Evolutionary conservation across 2,888 invertebrate species (phyloP).

Genomic region (Stramonita haemastoma): DNA sequence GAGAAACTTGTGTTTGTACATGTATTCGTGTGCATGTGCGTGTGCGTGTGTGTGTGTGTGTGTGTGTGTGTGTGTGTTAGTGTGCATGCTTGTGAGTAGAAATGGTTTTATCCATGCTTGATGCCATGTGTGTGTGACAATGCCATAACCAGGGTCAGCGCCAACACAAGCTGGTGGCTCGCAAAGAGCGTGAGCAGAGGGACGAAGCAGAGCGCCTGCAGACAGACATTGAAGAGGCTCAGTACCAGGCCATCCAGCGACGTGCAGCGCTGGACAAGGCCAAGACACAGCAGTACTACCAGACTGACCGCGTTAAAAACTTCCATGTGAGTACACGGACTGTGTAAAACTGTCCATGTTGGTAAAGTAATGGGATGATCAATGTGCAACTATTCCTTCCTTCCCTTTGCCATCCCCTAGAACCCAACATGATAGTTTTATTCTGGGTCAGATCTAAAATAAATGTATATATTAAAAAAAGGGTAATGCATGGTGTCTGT

Average conservation of each 20-base stretch:
- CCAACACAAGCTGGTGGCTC: constrained; percentile 73
- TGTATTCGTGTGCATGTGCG: constrained; percentile 1
- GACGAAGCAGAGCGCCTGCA: constrained; percentile 75
- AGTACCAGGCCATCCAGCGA: constrained; percentile 74
- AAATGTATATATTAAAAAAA: no score
- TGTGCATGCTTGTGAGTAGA: no score
- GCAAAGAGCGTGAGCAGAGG: constrained; percentile 73
- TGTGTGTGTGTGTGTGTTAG: constrained; percentile 23
- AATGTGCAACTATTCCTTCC: no score
- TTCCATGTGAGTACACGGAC: constrained; percentile 75
- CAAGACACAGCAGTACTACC: constrained; percentile 77
- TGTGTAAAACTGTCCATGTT: no score
- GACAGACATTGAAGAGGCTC: constrained; percentile 76
- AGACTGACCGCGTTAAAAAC: constrained; percentile 77
- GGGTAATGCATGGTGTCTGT: no score
- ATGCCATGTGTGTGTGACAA: not conserved
- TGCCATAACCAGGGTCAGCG: constrained; percentile 16
- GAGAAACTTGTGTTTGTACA: not conserved
- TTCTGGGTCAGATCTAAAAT: no score
- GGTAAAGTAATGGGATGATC: no score
- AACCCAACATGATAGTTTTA: no score
- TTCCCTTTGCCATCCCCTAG: no score
- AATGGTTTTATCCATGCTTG: not conserved
- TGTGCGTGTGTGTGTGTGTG: constrained; percentile 2
- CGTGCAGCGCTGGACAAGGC: constrained; percentile 77